Evolutionary conservation across 2,113 vertebrate species (phyloP).

Genomic region (Pogonocichla stellata): DNA sequence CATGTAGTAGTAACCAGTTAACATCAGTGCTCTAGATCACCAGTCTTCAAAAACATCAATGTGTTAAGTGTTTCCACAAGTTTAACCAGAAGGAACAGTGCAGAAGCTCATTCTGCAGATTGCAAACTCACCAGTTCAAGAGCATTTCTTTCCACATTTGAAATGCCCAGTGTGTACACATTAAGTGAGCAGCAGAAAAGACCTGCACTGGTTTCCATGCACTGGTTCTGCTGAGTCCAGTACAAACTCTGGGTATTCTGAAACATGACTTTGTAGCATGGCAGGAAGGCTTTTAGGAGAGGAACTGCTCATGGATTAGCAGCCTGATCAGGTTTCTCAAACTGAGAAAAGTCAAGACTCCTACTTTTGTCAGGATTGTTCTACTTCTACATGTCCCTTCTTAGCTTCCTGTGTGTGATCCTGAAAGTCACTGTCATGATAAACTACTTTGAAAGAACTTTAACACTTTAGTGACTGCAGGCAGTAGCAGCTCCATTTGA

Average conservation of each 20-base stretch:
- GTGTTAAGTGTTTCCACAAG: neutral
- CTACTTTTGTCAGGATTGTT: neutral
- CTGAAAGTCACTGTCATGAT: neutral
- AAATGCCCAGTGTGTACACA: neutral
- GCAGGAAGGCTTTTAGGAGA: neutral
- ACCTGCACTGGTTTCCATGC: neutral
- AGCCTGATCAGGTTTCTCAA: neutral
- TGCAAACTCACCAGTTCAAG: neutral
- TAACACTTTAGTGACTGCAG: neutral
- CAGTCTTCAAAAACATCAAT: neutral
- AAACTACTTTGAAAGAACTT: neutral
- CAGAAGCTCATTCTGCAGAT: neutral
- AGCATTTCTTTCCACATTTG: neutral
- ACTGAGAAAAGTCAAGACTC: neutral
- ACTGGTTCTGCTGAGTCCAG: neutral
- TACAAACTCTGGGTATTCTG: neutral
- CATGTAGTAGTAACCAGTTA: neutral
- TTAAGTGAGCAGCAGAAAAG: neutral
- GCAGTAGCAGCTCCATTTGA: neutral
- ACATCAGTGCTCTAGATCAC: neutral
- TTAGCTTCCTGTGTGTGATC: neutral
- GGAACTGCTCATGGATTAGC: neutral
- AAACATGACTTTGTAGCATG: neutral
- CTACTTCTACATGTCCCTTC: neutral
- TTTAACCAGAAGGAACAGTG: neutral